Conservation (phyloP, 2,888 invertebrate species). For the Hyles lineata region DNA sequence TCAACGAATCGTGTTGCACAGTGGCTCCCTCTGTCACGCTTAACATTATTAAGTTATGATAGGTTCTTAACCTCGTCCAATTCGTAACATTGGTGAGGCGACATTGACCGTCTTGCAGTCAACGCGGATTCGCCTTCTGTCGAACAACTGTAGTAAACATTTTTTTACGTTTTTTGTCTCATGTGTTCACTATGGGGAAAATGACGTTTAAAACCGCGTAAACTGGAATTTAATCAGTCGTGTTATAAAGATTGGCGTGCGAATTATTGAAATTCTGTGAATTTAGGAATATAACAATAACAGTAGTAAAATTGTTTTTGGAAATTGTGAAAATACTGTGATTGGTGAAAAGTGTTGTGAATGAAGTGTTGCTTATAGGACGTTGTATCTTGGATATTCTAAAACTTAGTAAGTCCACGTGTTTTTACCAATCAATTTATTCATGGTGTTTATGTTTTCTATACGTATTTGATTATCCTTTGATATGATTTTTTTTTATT, state of each 20-base stretch:
- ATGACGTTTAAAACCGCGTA: too few relatives aligned
- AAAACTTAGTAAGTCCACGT: neutral
- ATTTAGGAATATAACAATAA: too few relatives aligned
- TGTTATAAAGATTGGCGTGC: neutral
- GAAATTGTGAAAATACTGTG: neutral
- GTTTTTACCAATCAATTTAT: too few relatives aligned
- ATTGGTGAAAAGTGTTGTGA: neutral
- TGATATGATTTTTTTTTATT: too few relatives aligned
- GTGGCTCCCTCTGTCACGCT: constrained; percentile 1
- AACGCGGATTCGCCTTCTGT: neutral
- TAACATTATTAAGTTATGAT: constrained; percentile 9
- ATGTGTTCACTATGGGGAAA: constrained; percentile 10
- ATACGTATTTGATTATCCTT: too few relatives aligned
- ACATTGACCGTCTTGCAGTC: constrained; percentile 40
- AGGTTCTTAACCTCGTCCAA: constrained; percentile 27
- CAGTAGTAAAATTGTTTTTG: neutral
- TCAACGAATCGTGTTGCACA: neutral
- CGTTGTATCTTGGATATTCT: neutral
- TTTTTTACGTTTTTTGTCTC: neutral
- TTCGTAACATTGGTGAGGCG: constrained; percentile 36
- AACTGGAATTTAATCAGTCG: neutral
- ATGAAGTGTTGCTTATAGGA: neutral
- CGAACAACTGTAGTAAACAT: neutral
- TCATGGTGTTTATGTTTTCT: too few relatives aligned
- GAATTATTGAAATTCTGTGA: neutral